Base-by-base conservation (phyloP, 2,888 invertebrate genomes). In the Pyrgus malvae region DNA sequence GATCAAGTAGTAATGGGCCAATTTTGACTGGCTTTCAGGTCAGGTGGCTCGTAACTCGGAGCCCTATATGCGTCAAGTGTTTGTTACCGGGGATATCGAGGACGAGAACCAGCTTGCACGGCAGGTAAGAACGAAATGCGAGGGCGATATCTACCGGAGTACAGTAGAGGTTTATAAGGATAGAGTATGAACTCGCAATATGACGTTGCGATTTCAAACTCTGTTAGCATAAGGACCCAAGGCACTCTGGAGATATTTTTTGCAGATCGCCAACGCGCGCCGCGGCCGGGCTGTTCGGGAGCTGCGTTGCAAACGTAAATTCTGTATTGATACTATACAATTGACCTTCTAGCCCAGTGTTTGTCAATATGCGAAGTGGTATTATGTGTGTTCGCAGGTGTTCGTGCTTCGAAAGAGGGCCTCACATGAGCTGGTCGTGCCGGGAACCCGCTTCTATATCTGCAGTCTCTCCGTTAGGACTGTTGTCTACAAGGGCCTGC, bases 401-500 rank as follows among this genome's bases (percentile, higher is more conserved):
- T 99, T 98, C 83, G 92, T 98, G 67, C 91, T 99, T 69, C 93
- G 99, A 56, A 99, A 99, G 84, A 94, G 96, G 55, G 96, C 99
- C 0, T 96, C 97, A 12, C 99, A 99, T 76, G 93, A 93, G 65
- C 93, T 99, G 75, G 93, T 95, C 29, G 93, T 95, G 66, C 96
- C 96, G 1, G 96, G 96, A 4, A 93, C 96, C 38, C 92, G 98
- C 61, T 99, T 98, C 90, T 99, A 99, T 89, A 96, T 99, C 72
- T 99, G 99, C 91, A 99, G 98, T 53, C 90, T 99, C 66, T 98
- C 98, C 17, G 90, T 96, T 48, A 93, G 94, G 69, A 97, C 95
- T 7, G 92, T 99, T 58, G 98, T 99, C 25, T 99, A 99, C 92
- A 99, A 99, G 91, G 99, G 99, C 31, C 95, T 99, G 76, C 93